Evolutionary conservation across 1,140 invertebrate species (phyloP), one percentile per base, ranked within the genome.

Genomic region (Drosophila ohnishii): DNA sequence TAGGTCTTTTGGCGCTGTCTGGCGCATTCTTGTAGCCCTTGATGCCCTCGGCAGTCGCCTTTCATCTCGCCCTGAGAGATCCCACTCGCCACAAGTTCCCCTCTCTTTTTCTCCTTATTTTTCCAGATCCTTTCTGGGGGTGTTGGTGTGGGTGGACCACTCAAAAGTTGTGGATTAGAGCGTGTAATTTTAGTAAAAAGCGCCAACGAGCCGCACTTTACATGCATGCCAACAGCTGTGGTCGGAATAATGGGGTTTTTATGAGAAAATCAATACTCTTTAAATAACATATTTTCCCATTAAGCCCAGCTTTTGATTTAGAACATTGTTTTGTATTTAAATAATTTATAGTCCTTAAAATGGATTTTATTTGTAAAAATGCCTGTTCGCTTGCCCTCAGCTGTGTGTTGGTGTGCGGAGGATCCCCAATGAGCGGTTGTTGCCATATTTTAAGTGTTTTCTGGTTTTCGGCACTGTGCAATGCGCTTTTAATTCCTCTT

Each of bases 161-260:
- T 85, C 81, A 69, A 88, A 88, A 88, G 64, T 78, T 88, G 83
- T 79, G 82, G 82, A 86, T 86, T 87, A 83, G 75, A 83, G 84
- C 77, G 84, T 87, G 84, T 84, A 87, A 87, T 87, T 87, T 76
- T 60, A 83, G 67, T 77, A 83, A 80, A 88, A 80, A 80, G 84
- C 66, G 56, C 58, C 57, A 74, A 42, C 63, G 16, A 59, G 53
- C 37, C 71, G 57, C 81, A 71, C 82, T 86, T 86, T 60, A 72
- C 63, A 72, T 64, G 66, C 22, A 50, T 16, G 53, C 1, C 2
- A 13, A 35, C 63, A 47, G 32, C n/a, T 34, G 19, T 30, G 14
- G 19, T 14, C 19, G 4, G 1, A 11, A 14, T 9, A 7, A 5
- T 63, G 22, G 11, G 11, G 3, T 6, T 6, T 14, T 22, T 14